phyloP scores from a whole-genome alignment of 2,888 invertebrate species.

The Drosophila monieri region DNA sequence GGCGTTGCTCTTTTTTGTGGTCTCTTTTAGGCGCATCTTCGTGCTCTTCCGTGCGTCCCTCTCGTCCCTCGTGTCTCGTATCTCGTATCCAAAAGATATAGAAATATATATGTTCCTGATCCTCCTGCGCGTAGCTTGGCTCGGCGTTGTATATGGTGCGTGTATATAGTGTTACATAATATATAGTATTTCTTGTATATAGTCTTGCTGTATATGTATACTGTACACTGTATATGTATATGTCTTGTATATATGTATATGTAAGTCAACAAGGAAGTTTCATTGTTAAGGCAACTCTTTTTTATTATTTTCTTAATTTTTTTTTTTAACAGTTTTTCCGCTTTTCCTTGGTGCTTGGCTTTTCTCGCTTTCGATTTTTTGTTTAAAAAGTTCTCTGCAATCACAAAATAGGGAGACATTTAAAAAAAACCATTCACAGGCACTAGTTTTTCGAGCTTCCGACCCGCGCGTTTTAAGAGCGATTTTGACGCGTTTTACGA shows the following conservation, averaged over 20 bases:
- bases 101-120: conserved; percentile 14
- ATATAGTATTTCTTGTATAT: conserved; percentile 10
- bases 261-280: conserved; percentile 73
- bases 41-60: neutral
- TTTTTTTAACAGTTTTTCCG: conserved; percentile 34
- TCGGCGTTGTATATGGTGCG: no score
- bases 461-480: neutral
- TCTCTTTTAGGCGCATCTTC: conserved; percentile 72
- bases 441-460: neutral
- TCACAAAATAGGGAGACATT: conserved; percentile 1
- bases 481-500: conserved; percentile 16
- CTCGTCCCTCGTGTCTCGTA: neutral
- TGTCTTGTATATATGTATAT: conserved; percentile 37
- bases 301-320: conserved; percentile 34
- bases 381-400: conserved; percentile 23
- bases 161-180: no score
- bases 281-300: conserved; percentile 75
- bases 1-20: conserved; percentile 59
- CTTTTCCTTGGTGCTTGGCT: conserved; percentile 11
- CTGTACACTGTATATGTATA: conserved; percentile 40
- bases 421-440: neutral
- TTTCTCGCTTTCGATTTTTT: neutral
- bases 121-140: no score
- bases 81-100: conserved; percentile 5
- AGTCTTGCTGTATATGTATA: conserved; percentile 16